Evolutionary conservation across 2,888 invertebrate species (phyloP).

Genomic region (Eledone cirrhosa): DNA sequence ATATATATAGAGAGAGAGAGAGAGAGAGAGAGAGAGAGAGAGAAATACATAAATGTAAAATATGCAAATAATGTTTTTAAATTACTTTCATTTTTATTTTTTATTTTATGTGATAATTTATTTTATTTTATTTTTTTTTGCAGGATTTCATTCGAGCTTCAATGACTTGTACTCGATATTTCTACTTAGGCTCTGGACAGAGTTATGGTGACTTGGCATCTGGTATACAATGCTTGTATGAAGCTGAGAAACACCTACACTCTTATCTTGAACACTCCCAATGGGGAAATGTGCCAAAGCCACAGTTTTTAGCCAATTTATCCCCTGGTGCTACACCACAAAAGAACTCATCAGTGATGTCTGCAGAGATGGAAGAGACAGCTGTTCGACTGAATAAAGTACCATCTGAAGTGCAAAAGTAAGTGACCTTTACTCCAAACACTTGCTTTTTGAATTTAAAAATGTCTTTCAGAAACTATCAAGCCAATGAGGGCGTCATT

Average conservation of each 20-base stretch:
- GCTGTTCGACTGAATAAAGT: constrained; percentile 67
- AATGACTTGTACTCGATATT: constrained; percentile 66
- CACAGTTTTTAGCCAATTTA: constrained; percentile 6
- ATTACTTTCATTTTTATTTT: no score
- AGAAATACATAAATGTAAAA: no score
- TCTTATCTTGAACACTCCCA: constrained; percentile 60
- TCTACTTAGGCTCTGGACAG: constrained; percentile 63
- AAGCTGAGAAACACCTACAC: constrained; percentile 64
- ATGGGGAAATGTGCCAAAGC: constrained; percentile 51
- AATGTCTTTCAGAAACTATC: no score
- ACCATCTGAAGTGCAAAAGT: constrained; percentile 61
- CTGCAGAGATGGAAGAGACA: constrained; percentile 36
- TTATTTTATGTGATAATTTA: no score
- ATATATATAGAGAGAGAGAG: no score
- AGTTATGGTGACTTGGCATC: constrained; percentile 59
- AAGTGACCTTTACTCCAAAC: constrained; percentile 31
- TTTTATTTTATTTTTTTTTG: not conserved
- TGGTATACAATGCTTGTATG: constrained; percentile 56
- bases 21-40: no score
- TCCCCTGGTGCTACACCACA: not conserved
- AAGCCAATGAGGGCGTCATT: no score
- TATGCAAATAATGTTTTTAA: no score
- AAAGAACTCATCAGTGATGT: not conserved
- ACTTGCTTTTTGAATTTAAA: no score
- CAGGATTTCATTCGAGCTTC: constrained; percentile 67